These are phyloP conservation scores for Temnothorax ravouxi DNA, from an alignment of 2,888 invertebrate species.

Conservation along the genomic window DNA sequence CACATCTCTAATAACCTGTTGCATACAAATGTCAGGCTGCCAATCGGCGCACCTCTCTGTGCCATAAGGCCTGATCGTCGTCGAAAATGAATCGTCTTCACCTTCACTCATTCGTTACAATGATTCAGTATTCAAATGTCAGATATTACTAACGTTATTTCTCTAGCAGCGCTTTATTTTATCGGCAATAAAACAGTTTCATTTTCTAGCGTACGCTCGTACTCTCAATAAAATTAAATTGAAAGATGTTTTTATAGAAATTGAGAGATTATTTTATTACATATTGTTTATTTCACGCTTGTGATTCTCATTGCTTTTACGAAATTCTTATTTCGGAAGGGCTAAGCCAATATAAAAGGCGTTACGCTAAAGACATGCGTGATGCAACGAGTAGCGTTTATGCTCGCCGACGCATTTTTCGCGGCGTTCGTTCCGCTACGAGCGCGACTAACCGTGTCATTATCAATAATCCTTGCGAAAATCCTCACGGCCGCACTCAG, in stretches of 20 bases:
- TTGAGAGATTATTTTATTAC: neutral
- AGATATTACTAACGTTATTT: neutral
- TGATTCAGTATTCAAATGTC: constrained; percentile 35
- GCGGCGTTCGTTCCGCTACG: constrained; percentile 52
- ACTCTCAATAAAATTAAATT: neutral
- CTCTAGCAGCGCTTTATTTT: neutral
- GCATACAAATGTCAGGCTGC: constrained; percentile 43
- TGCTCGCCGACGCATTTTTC: constrained; percentile 25
- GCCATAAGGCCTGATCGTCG: neutral
- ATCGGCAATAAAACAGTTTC: constrained; percentile 2
- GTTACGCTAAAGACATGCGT: neutral
- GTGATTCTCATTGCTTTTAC: neutral
- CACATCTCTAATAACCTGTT: constrained; percentile 26
- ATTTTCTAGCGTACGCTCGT: neutral
- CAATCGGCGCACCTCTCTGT: constrained; percentile 17
- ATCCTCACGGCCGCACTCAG: constrained; percentile 49
- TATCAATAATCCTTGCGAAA: constrained; percentile 62
- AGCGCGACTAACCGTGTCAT: constrained; percentile 47
- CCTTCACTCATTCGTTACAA: constrained; percentile 28
- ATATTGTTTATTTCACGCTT: neutral
- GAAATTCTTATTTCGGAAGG: neutral
- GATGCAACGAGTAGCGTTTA: constrained; percentile 24
- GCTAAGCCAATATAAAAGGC: neutral
- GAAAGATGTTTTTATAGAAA: neutral
- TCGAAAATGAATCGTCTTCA: neutral